Conservation (phyloP, 2,113 vertebrate species). For the Mionectes macconnelli region DNA sequence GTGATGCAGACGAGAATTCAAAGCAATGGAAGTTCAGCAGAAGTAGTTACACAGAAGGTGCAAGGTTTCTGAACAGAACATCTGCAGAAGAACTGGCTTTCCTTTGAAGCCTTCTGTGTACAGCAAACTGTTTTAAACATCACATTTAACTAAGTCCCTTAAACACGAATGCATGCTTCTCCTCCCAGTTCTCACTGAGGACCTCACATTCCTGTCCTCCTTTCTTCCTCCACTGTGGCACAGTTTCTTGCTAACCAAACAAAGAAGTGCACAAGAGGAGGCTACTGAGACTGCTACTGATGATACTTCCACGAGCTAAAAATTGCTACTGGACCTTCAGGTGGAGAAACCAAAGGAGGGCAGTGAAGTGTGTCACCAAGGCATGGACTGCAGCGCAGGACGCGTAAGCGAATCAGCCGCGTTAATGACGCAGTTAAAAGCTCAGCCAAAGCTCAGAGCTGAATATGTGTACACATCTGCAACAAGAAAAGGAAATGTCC, state of each 20-base stretch:
- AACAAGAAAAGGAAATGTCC: neutral
- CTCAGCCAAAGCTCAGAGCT: neutral
- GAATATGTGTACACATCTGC: slow-evolving; percentile 69
- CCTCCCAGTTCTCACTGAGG: neutral
- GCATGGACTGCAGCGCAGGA: neutral
- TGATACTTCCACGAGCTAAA: neutral
- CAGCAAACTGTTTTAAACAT: neutral
- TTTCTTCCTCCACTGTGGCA: neutral
- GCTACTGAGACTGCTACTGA: neutral
- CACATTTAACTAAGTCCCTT: neutral
- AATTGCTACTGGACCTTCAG: neutral
- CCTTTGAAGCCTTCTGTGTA: neutral
- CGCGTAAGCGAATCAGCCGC: neutral
- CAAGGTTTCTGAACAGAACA: neutral
- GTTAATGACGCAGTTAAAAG: neutral
- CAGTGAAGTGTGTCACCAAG: neutral
- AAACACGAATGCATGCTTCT: neutral
- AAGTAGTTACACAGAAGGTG: neutral
- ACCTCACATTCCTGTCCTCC: neutral
- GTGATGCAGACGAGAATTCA: neutral
- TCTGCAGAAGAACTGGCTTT: neutral
- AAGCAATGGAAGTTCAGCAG: neutral
- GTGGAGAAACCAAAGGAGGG: neutral
- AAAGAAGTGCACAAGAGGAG: neutral
- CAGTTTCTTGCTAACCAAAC: accelerated